These are phyloP conservation scores for Pedicia rivosa DNA, from an alignment of 2,888 invertebrate genomes.

Conservation along the genomic window DNA sequence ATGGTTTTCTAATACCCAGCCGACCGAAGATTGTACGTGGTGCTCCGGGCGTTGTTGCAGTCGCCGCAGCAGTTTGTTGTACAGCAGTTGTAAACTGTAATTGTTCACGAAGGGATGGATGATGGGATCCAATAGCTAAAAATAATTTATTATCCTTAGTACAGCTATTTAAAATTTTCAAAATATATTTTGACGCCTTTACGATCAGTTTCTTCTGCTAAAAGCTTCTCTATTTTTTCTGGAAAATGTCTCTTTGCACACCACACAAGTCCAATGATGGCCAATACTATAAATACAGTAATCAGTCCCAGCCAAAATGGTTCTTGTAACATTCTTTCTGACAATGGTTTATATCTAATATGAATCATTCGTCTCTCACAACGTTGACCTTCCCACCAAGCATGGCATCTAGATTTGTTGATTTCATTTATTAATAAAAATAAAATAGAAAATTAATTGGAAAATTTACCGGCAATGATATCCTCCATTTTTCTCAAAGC, in stretches of 20 bases:
- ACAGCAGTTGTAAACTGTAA: conserved; percentile 34
- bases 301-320: conserved; percentile 82
- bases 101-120: conserved; percentile 43
- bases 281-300: conserved; percentile 65
- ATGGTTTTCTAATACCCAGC: conserved; percentile 78
- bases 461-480: conserved; percentile 42
- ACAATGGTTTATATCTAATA: conserved; percentile 54
- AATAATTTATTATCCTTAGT: not conserved
- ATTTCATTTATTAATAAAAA: not conserved
- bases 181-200: conserved; percentile 41
- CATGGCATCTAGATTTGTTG: conserved; percentile 38
- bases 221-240: conserved; percentile 66
- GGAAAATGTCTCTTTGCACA: conserved; percentile 76
- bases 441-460: not conserved
- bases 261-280: conserved; percentile 64
- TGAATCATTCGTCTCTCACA: conserved; percentile 55
- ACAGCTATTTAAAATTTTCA: not conserved
- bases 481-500: conserved; percentile 46
- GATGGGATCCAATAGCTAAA: conserved; percentile 20
- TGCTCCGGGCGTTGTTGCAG: conserved; percentile 35
- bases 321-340: conserved; percentile 69
- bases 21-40: conserved; percentile 61
- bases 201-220: conserved; percentile 63
- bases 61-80: conserved; percentile 29
- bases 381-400: conserved; percentile 53